Base-by-base conservation (phyloP, 2,888 invertebrate genomes). In the Pristionchus exspectatus region DNA sequence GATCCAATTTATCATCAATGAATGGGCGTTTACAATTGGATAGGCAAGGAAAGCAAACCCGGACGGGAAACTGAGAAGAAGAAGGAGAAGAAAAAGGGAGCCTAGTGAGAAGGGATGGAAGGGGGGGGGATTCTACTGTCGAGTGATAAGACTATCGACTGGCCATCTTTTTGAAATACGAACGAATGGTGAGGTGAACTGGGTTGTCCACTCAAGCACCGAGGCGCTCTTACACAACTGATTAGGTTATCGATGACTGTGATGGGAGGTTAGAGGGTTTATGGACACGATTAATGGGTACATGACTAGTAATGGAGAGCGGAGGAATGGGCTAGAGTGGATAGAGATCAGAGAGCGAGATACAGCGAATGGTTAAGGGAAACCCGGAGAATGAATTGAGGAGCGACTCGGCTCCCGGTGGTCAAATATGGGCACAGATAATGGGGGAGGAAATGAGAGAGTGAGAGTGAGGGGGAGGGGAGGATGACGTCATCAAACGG, bases 401-500 rank as follows among this genome's bases (percentile, higher is more conserved):
- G 21, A 84, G 59, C 14, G 38, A 21, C 30, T 12, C 21, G 18
- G 30, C 16, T 16, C 84, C 33, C 33, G 59, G 59, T 56, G 59
- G 56, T 85, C 84, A 59, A 85, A 85, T 85, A 59, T 50, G 54
- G 56, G 24, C 50, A 83, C n/a, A 56, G 56, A 83, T 83, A 44
- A 81, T 38, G 30, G 81, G n/a, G 50, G 81, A 77, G 77, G 9
- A 33, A n/a, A 33, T n/a, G 81, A 50, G n/a, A n/a, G 50, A 50
- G 50, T 5, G 24, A 59, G 56, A 59, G 30, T 56, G 84, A 85
- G 30, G 12, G 87, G 30, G 69, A 4, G 63, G 81, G 50, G 87
- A 66, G 69, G 87, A 33, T 56, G 56, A 69, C 69, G n/a, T 44
- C 66, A 87, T 86, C 59, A 87, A 2, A 87, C 87, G 69, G 44